A percentile compares a stretch with the other conserved stretches of the same genome.
phyloP scores from a whole-genome alignment of 2,113 vertebrate genomes.

The Chlamydotis undulata region DNA sequence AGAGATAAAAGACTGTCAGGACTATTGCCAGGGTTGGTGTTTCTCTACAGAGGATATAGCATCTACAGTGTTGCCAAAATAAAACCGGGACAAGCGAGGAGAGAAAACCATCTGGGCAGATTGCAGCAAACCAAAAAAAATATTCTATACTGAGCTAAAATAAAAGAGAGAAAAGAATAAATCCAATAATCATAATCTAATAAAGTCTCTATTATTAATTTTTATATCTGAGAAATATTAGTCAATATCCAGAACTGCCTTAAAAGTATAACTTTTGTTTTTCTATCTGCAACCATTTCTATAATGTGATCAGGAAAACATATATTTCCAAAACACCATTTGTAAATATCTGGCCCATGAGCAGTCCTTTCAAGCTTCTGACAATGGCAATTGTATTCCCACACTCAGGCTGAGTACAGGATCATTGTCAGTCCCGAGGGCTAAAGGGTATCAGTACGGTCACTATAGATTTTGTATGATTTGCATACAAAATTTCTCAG shows the following conservation, averaged over 20 bases:
- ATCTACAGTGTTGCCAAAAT: slow-evolving; percentile 21
- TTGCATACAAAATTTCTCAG: not conserved
- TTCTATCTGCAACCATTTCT: not conserved
- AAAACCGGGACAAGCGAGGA: slow-evolving; percentile 26
- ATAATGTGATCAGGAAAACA: not conserved
- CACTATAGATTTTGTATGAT: not conserved
- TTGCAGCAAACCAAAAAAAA: not conserved
- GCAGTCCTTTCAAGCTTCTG: not conserved
- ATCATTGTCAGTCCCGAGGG: not conserved
- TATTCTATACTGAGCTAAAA: not conserved
- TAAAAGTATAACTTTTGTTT: not conserved
- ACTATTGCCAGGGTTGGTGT: slow-evolving; percentile 22
- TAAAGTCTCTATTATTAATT: not conserved
- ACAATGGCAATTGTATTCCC: not conserved
- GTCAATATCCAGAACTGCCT: not conserved
- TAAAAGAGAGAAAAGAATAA: not conserved
- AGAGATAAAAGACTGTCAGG: slow-evolving; percentile 40
- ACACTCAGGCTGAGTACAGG: not conserved
- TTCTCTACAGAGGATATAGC: slow-evolving; percentile 13
- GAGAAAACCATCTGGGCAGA: slow-evolving; percentile 2
- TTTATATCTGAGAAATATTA: not conserved
- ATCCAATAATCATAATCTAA: not conserved
- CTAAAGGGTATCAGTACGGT: not conserved
- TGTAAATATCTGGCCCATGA: not conserved
- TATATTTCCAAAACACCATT: not conserved